Evolutionary conservation across 1,140 invertebrate species (phyloP).

Genomic region (Caerostris extrusa): DNA sequence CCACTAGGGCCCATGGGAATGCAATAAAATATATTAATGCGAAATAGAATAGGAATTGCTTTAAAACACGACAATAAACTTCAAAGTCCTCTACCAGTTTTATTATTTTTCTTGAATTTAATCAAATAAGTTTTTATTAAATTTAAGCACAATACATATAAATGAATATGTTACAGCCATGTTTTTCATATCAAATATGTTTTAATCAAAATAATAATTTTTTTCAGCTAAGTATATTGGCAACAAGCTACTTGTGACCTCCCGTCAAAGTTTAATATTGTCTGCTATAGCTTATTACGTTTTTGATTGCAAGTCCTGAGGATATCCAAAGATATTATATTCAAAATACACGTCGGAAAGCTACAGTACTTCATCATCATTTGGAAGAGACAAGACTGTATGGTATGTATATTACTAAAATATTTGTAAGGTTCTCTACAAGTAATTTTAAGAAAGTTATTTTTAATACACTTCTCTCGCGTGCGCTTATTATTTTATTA

Average conservation of each 20-base stretch:
- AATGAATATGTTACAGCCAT: neutral
- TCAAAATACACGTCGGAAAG: conserved; percentile 31
- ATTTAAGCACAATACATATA: neutral
- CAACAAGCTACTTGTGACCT: neutral
- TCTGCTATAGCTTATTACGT: conserved; percentile 70
- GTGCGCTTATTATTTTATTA: no score
- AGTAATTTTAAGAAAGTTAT: no score
- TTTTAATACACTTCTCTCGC: no score
- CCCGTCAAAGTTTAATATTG: conserved; percentile 51
- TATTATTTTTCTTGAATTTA: neutral
- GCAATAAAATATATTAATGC: no score
- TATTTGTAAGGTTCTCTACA: no score
- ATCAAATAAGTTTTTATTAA: neutral
- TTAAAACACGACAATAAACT: neutral
- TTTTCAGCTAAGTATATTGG: neutral
- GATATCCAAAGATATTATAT: conserved; percentile 55
- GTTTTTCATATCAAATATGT: neutral
- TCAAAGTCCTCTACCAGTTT: neutral
- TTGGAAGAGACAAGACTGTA: neutral
- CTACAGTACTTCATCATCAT: conserved; percentile 45
- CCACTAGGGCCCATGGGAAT: no score
- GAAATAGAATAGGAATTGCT: neutral
- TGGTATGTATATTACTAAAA: no score
- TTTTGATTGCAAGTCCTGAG: neutral
- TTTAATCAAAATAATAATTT: neutral